Evolutionary conservation across 1,140 invertebrate species (phyloP), one percentile per base, ranked within the genome.

Genomic region (Trichogramma pretiosum): DNA sequence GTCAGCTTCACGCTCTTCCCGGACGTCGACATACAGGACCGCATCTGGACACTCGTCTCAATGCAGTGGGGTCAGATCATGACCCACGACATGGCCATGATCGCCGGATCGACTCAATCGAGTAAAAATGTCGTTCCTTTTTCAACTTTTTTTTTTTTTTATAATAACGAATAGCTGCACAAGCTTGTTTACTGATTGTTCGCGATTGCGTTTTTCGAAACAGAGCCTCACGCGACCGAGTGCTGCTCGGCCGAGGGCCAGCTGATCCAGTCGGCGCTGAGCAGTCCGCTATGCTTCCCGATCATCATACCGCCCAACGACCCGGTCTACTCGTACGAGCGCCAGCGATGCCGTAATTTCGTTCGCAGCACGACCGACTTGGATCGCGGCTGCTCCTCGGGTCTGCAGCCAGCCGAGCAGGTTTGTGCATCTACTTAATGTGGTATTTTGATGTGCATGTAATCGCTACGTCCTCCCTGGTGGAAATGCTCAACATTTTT

Each of bases 41-140:
- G 74, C 0, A 65, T 79, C 36, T 87, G 79, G 72, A 85, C 82
- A 3, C 64, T 90, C 2, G 78, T 77, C n/a, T 77, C 85, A 16
- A 89, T 90, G 81, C 85, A 90, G 53, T 91, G 83, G 77, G 88
- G 87, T 8, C 89, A 92, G 65, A 84, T 92, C 41, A 82, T 92
- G 19, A 87, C 87, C 5, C 88, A 92, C 62, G 88, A 93, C 58
- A 87, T 90, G 82, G 84, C 80, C 36, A 73, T 87, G 65, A 79
- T 82, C 33, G 82, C 81, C 21, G 75, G 77, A 36, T 69, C 64
- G 23, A 82, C 83, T 5, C 84, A 87, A 66, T 77, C 80, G 18
- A 82, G 85, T 87, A 74, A 77, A n/a, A n/a, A n/a, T n/a, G n/a
- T n/a, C n/a, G n/a, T n/a, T n/a, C n/a, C n/a, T n/a, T n/a, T n/a